Evolutionary conservation across 2,113 vertebrate species (phyloP).

Genomic region (Percopsis transmontana): DNA sequence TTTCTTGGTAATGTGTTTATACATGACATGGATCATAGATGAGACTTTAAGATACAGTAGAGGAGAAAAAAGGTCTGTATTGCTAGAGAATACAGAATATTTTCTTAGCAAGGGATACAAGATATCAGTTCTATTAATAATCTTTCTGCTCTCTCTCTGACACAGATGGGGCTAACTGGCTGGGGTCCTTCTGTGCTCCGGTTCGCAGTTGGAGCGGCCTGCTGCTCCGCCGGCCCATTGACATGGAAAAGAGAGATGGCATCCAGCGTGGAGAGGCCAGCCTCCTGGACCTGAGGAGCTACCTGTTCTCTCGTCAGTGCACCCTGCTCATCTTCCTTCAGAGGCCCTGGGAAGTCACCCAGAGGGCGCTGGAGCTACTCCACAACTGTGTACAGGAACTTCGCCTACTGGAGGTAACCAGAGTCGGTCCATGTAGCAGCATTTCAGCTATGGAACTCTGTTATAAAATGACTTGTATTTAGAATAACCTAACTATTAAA

Average conservation of each 20-base stretch:
- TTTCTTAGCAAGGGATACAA: neutral
- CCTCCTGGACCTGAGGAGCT: constrained; percentile 93
- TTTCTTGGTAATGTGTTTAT: too few species aligned
- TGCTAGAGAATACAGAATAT: neutral
- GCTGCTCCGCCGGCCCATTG: constrained; percentile 91
- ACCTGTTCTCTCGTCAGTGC: constrained; percentile 97
- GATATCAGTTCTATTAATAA: neutral
- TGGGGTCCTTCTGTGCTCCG: constrained; percentile 94
- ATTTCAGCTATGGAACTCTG: too few species aligned
- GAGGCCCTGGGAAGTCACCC: constrained; percentile 96
- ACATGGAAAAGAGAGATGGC: constrained; percentile 95
- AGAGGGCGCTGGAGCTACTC: constrained; percentile 91
- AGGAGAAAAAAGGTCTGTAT: neutral
- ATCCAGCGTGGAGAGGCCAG: constrained; percentile 91
- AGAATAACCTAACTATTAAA: too few species aligned
- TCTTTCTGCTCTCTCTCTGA: neutral
- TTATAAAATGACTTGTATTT: too few species aligned
- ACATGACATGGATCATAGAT: too few species aligned
- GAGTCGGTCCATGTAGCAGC: neutral
- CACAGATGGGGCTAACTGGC: constrained; percentile 95
- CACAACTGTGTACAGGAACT: constrained; percentile 98
- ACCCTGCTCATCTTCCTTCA: constrained; percentile 95
- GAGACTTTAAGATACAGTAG: too few species aligned
- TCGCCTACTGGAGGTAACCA: constrained; percentile 86
- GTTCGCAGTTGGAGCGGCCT: constrained; percentile 94